Conservation (phyloP, 2,113 vertebrate species). For the Psittacus erithacus region DNA sequence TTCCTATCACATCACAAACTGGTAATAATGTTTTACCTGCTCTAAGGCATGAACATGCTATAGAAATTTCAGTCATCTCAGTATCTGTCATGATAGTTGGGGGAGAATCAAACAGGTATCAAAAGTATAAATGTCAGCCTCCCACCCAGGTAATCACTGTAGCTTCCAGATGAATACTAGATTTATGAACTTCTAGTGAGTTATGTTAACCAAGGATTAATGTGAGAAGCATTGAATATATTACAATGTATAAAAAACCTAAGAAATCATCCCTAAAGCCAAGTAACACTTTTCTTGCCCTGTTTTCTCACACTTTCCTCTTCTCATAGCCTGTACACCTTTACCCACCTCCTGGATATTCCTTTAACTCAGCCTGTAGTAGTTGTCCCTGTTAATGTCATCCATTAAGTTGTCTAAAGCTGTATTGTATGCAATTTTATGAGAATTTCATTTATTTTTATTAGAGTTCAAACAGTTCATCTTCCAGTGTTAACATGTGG, state of each 20-base stretch:
- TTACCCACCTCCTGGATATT: background rate
- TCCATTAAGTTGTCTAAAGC: background rate
- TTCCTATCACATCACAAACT: background rate
- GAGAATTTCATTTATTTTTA: background rate
- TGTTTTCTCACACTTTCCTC: background rate
- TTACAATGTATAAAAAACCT: background rate
- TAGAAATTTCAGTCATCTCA: background rate
- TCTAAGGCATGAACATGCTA: background rate
- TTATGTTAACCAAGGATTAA: background rate
- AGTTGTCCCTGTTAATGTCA: background rate
- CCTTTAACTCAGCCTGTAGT: background rate
- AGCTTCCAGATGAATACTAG: background rate
- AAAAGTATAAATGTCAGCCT: background rate
- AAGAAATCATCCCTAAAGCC: background rate
- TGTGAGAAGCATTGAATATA: background rate
- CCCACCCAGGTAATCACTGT: background rate
- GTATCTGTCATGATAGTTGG: background rate
- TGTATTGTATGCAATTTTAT: background rate
- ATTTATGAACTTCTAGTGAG: background rate
- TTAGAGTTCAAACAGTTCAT: background rate
- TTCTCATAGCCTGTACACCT: background rate
- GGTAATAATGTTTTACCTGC: background rate
- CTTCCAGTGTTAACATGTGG: background rate
- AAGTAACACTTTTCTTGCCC: background rate
- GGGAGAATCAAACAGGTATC: background rate